Base-by-base conservation (phyloP, 2,888 invertebrate species). In the Watsonalla cultraria region DNA sequence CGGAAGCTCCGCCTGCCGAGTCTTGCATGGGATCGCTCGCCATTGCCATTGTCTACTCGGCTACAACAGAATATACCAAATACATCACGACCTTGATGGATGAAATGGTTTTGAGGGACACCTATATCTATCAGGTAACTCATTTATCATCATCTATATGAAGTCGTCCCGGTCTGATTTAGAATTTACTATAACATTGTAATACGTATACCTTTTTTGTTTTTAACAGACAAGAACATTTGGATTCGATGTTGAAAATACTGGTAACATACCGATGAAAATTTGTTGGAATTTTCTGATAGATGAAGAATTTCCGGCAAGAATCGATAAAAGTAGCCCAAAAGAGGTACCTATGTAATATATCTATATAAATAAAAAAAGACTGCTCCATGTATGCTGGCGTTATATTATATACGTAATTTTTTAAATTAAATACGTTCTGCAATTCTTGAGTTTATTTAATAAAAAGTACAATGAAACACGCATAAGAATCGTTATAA, bases 81-180 rank as follows among this genome's bases (percentile, higher is more conserved):
- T 93, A 91, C 61, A 58, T 60, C 0, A 91, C 91, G 59, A 66
- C 77, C 2, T 69, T 91, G n/a, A 61, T 75, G 5, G 82, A 90
- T 48, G 72, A 79, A 55, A 85, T 90, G 15, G 50, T 67, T 49
- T 84, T 94, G 57, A 78, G 76, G 5, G 92, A 93, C 60, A 93
- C 93, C 0, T 91, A 92, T 60, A 90, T 93, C 68, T 93, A 88
- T 66, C 81, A 90, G 78, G 90, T 88, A 48, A n/a, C n/a, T n/a
- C n/a, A 24, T 24, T 24, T 24, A 24, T 24, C 24, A 24, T 24
- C 1, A 24, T 24, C 4, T 24, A 24, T 24, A 24, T 11, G 5
- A 13, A 5, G 4, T 24, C 46, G 9, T 6, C 4, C 5, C 24
- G 24, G 14, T n/a, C 15, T 46, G 24, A 24, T 24, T 46, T 24